Base-by-base conservation (phyloP, 2,113 vertebrate genomes). In the Carettochelys insculpta region DNA sequence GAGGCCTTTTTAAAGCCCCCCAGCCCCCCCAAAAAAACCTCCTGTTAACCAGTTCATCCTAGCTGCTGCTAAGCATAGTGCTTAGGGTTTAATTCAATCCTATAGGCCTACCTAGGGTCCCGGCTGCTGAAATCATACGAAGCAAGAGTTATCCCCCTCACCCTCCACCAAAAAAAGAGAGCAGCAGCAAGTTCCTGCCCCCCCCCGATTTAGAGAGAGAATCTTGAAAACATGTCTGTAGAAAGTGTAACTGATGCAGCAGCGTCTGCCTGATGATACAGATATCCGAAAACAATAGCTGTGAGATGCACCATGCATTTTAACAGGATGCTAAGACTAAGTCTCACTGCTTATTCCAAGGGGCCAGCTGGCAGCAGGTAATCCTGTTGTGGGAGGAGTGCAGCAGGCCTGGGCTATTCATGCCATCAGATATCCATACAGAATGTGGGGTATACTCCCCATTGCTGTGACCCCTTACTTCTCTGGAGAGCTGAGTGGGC, bases 21-120 rank as follows among this genome's bases (percentile, higher is more conserved):
- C n/a, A n/a, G n/a, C n/a, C n/a, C n/a, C n/a, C n/a, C n/a, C n/a
- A n/a, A n/a, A n/a, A n/a, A n/a, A n/a, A n/a, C n/a, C n/a, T 92
- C 93, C 94, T 83, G 78, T 91, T 94, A 90, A 92, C 47, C 47
- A 90, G 1, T 1, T 76, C 82, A 80, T 80, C 38, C 34, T 86
- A 84, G 48, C 51, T 54, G 58, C 82, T 61, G 77, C 87, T 11
- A 58, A 8, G 38, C 8, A 20, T 34, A 91, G 68, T 92, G 19
- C 19, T 52, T 38, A 65, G 68, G 93, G 19, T 22, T 52, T 38
- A 65, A 58, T 87, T 89, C 89, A 95, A 43, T 80, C 47, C 56
- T 47, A 83, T 29, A 88, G 52, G 38, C 20, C 68, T 41, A 25
- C 22, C 27, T 82, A 93, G 52, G 11, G 31, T 56, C 13, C 22